Conservation (phyloP, 2,888 invertebrate species). For the Calliphora vomitoria region DNA sequence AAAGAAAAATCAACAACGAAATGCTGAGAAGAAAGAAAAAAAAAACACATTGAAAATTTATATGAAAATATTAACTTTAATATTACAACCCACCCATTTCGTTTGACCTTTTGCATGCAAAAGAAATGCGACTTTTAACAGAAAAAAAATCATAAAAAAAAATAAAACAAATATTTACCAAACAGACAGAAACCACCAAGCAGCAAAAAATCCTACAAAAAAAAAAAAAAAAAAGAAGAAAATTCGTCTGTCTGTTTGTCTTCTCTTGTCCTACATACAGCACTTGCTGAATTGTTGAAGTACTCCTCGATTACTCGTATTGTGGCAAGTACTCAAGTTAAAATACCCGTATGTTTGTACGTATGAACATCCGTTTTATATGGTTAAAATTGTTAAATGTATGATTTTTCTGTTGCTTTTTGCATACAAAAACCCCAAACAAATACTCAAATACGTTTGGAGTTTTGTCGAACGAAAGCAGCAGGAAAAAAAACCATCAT, state of each 20-base stretch:
- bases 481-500: slow-evolving; percentile 54
- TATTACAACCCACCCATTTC: slow-evolving; percentile 73
- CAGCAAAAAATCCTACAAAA: slow-evolving; percentile 28
- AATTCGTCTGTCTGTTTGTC: slow-evolving; percentile 28
- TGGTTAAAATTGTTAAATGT: not conserved
- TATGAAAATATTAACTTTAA: slow-evolving; percentile 74
- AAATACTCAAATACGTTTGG: slow-evolving; percentile 40
- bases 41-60: slow-evolving; percentile 49
- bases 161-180: slow-evolving; percentile 54
- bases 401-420: slow-evolving; percentile 34
- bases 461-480: slow-evolving; percentile 38
- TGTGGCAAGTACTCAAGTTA: slow-evolving; percentile 40
- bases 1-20: slow-evolving; percentile 37
- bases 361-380: slow-evolving; percentile 44
- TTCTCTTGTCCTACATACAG: slow-evolving; percentile 69
- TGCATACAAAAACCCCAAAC: slow-evolving; percentile 48
- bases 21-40: not conserved
- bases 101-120: slow-evolving; percentile 71
- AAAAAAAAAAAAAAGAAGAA: slow-evolving; percentile 19
- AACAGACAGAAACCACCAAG: slow-evolving; percentile 57
- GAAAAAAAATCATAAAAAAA: slow-evolving; percentile 10
- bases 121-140: slow-evolving; percentile 49
- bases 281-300: slow-evolving; percentile 62
- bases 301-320: slow-evolving; percentile 12
- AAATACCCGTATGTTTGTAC: slow-evolving; percentile 7